Evolutionary conservation across 1,140 invertebrate genomes (phyloP).

Genomic region (Bombus confusus): DNA sequence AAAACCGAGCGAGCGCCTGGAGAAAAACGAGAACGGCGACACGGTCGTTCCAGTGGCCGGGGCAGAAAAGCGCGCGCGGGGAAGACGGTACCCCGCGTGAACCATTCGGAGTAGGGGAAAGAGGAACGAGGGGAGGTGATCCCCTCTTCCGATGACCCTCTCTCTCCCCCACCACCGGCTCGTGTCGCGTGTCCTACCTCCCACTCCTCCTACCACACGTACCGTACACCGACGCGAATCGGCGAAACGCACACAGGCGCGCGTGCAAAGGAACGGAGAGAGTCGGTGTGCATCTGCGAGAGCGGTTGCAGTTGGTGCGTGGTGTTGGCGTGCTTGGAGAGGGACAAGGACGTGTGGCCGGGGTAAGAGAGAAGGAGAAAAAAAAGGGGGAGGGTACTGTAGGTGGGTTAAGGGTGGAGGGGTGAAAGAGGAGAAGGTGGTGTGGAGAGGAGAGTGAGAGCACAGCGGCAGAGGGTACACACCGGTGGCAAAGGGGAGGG

Average conservation of each 20-base stretch:
- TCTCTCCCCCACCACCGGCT: constrained; percentile 62
- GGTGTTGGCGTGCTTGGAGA: constrained; percentile 32
- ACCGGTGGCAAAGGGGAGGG: background rate
- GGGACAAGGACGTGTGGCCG: constrained; percentile 29
- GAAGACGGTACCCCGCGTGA: constrained; percentile 48
- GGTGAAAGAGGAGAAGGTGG: constrained; percentile 8
- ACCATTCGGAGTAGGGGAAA: constrained; percentile 15
- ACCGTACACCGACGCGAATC: constrained; percentile 52
- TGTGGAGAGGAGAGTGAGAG: constrained; percentile 18
- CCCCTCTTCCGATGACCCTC: constrained; percentile 62
- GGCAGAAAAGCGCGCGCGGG: constrained; percentile 12
- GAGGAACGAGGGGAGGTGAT: constrained; percentile 67
- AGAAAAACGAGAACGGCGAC: constrained; percentile 35
- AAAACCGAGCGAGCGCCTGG: background rate
- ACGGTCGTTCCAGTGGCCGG: background rate
- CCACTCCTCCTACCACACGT: constrained; percentile 74
- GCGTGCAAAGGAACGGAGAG: background rate
- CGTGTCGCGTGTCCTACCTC: constrained; percentile 81
- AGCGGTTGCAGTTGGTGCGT: constrained; percentile 62
- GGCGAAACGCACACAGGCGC: constrained; percentile 40
- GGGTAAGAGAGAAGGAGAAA: constrained; percentile 1
- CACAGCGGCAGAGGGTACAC: constrained; percentile 29
- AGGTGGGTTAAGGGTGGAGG: constrained; percentile 63
- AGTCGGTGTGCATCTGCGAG: constrained; percentile 57
- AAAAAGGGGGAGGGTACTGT: constrained; percentile 46